Conservation (phyloP, 30 jellyfish, hydroid and myxozoan genomes). For the Cassiopea xamachana region DNA sequence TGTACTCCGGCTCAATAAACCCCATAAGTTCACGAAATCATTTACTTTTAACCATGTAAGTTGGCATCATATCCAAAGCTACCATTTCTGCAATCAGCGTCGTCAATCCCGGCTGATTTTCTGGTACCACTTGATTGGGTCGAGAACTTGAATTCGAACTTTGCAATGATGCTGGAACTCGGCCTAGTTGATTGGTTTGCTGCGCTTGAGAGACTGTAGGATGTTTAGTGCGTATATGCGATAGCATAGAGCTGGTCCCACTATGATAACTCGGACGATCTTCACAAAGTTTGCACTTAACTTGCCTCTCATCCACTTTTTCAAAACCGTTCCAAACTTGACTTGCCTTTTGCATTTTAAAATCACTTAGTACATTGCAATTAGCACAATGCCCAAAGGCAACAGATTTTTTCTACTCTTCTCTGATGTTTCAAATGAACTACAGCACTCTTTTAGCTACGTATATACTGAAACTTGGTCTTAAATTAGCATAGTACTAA, state of each 20-base stretch:
- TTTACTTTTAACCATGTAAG: slow-evolving; percentile 56
- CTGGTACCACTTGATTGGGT: slow-evolving; percentile 15
- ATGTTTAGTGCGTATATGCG: slow-evolving; percentile 50
- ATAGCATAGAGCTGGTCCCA: slow-evolving; percentile 65
- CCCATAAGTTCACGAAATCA: slow-evolving; percentile 50
- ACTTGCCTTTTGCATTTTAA: slow-evolving; percentile 24
- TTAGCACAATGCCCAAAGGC: no score
- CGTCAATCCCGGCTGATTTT: slow-evolving; percentile 52
- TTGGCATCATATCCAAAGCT: slow-evolving; percentile 75
- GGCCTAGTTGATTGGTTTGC: slow-evolving; percentile 21
- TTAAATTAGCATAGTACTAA: no score
- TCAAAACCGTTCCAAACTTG: slow-evolving; percentile 46
- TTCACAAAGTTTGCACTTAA: slow-evolving; percentile 41
- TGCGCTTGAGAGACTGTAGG: slow-evolving; percentile 15
- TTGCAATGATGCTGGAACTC: no score
- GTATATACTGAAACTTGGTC: no score
- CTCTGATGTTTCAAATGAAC: no score
- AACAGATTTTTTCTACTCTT: no score
- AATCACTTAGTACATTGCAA: no score
- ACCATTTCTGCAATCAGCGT: slow-evolving; percentile 51
- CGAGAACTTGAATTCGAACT: slow-evolving; percentile 16
- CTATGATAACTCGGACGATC: slow-evolving; percentile 33
- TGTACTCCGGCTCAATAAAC: slow-evolving; percentile 57
- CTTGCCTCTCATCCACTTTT: slow-evolving; percentile 51
- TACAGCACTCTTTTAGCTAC: no score